These are phyloP conservation scores for Hafferia zeledoni DNA, from an alignment of 2,797 vertebrate genomes.

Conservation along the genomic window DNA sequence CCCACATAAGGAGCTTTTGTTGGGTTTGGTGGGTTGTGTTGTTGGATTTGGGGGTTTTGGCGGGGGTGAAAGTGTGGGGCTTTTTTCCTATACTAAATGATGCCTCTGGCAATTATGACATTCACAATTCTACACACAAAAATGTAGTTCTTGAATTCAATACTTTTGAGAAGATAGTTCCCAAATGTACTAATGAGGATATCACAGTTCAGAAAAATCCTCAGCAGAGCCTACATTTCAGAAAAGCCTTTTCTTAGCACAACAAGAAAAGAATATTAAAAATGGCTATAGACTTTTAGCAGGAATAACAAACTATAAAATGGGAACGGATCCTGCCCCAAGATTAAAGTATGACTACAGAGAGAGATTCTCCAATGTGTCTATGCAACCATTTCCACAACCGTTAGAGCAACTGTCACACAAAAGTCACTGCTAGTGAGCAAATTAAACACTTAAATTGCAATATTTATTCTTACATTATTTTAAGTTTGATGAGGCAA, in stretches of 20 bases:
- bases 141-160: neutral
- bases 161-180: neutral
- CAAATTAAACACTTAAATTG: neutral
- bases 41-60: neutral
- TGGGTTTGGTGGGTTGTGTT: neutral
- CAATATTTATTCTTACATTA: neutral
- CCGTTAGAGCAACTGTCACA: neutral
- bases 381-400: neutral
- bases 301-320: neutral
- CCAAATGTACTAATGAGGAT: neutral
- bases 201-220: neutral
- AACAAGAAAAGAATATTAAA: neutral
- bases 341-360: neutral
- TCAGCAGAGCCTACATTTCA: neutral
- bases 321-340: neutral
- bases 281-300: neutral
- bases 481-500: neutral
- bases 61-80: neutral
- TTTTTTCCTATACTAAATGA: neutral
- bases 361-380: neutral
- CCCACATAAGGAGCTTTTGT: neutral
- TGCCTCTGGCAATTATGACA: neutral
- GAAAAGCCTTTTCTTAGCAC: neutral
- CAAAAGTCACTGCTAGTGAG: neutral
- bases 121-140: neutral